Base-by-base conservation (phyloP, 2,797 vertebrate genomes). In the Pterois miles region DNA sequence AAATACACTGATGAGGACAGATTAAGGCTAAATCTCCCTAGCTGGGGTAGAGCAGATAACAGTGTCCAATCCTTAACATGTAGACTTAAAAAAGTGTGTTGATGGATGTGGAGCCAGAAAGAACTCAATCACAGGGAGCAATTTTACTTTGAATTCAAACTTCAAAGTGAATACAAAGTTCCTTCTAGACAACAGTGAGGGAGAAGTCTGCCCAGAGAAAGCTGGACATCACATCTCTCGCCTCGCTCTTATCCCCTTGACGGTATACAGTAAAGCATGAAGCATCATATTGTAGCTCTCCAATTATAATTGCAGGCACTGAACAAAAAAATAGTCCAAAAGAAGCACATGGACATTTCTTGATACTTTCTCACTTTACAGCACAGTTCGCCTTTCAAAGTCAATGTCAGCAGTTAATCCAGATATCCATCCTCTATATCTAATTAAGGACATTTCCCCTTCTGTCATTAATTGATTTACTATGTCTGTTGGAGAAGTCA, bases 311-410 rank as follows among this genome's bases (percentile, higher is more conserved):
- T 4, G 38, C 25, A 56, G 60, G 23, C 25, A 5, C n/a, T 38
- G 14, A 70, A 53, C 8, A 13, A 52, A 59, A 53, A 54, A 50
- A 43, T 78, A 6, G 25, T 63, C 13, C 43, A 71, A 72, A 75
- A 70, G n/a, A 62, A 54, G 12, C 36, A 62, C 60, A 33, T 71
- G 27, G 25, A 46, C 48, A 36, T 60, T 50, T 27, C 34, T 31
- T 18, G n/a, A 67, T 68, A 22, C 22, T 40, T 65, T n/a, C 14
- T 65, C 11, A 10, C 27, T 34, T 43, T 22, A 31, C 10, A 31
- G 16, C 8, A 10, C 43, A 66, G 8, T 62, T 67, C 9, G 46
- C 64, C 66, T 11, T 64, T 53, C 68, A 18, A 53, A 58, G 25
- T 33, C 53, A 38, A 20, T 54, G 48, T 29, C 33, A 58, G 3